Evolutionary conservation across 2,113 vertebrate genomes (phyloP).

Genomic region (Corydoras sp.): DNA sequence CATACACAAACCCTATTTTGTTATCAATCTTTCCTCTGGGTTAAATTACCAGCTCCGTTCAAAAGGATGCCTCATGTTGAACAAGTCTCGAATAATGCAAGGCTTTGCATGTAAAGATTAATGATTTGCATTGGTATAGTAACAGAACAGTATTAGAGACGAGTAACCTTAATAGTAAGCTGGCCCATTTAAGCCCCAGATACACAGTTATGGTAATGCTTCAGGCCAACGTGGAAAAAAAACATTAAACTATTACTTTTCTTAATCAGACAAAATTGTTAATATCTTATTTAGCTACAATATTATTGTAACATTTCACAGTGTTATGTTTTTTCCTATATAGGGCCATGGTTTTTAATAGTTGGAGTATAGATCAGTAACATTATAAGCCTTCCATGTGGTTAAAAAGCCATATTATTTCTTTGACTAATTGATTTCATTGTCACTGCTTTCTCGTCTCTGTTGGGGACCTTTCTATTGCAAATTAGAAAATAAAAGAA

Average conservation of each 20-base stretch:
- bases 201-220: conserved; percentile 47
- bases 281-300: neutral
- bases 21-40: conserved; percentile 15
- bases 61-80: conserved; percentile 22
- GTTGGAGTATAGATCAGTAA: no score
- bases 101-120: conserved; percentile 58
- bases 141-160: conserved; percentile 46
- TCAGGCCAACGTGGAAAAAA: conserved; percentile 13
- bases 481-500: conserved; percentile 66
- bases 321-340: no score
- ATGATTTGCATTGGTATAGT: conserved; percentile 58
- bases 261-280: neutral
- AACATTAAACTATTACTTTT: neutral
- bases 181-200: conserved; percentile 43
- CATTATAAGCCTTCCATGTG: neutral
- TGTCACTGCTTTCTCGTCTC: conserved; percentile 53
- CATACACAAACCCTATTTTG: conserved; percentile 22
- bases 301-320: neutral
- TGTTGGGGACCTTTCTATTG: conserved; percentile 59
- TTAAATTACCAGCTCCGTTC: conserved; percentile 6
- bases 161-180: conserved; percentile 36
- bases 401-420: conserved; percentile 8
- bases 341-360: no score
- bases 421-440: conserved; percentile 36
- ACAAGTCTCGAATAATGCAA: conserved; percentile 26